Evolutionary conservation across 2,888 invertebrate genomes (phyloP).

Genomic region (Philaethria dido): DNA sequence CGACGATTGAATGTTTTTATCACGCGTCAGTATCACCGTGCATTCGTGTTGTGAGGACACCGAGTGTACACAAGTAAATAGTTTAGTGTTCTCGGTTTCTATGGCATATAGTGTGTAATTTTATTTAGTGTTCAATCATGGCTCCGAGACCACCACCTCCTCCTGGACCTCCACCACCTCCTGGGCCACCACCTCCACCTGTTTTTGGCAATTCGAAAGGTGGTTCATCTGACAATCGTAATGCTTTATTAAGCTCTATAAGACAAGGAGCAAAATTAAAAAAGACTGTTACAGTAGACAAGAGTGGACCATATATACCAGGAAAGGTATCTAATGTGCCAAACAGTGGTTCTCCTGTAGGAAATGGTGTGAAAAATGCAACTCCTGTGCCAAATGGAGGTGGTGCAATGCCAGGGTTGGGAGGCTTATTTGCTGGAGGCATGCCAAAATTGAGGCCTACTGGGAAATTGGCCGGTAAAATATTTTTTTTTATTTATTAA

Average conservation of each 20-base stretch:
- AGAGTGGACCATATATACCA: constrained; percentile 91
- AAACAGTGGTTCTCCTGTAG: constrained; percentile 58
- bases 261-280: constrained; percentile 92
- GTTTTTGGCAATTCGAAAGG: constrained; percentile 74
- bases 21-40: constrained; percentile 59
- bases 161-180: constrained; percentile 86
- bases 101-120: constrained; percentile 48
- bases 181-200: constrained; percentile 86
- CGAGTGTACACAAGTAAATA: constrained; percentile 46
- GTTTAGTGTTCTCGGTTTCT: constrained; percentile 32
- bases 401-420: constrained; percentile 76
- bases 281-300: constrained; percentile 94
- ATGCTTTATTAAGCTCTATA: constrained; percentile 91
- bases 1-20: constrained; percentile 63
- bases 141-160: constrained; percentile 53
- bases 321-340: constrained; percentile 81
- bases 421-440: constrained; percentile 91
- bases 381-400: constrained; percentile 71
- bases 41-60: constrained; percentile 53
- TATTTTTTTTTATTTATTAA: background rate
- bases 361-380: constrained; percentile 64
- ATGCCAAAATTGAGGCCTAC: constrained; percentile 92
- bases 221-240: constrained; percentile 84
- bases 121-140: constrained; percentile 61
- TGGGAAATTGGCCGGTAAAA: constrained; percentile 79